phyloP scores from a whole-genome alignment of 2,888 invertebrate species.

The Ophioninae sp. region DNA sequence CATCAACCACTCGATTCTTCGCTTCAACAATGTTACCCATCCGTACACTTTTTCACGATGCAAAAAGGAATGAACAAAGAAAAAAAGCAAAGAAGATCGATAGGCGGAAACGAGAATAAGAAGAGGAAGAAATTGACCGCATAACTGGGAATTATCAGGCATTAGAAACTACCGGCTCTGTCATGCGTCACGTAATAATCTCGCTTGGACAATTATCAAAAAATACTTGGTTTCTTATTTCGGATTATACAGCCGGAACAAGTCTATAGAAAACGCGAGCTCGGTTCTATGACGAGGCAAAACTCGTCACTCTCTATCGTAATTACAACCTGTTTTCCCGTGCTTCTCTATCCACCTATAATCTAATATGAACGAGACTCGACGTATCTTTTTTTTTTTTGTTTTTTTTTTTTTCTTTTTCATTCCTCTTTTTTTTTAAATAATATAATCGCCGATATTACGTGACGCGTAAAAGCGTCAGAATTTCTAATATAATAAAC shows the following conservation, averaged over 20 bases:
- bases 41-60: constrained; percentile 5
- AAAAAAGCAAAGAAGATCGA: neutral
- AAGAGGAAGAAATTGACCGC: constrained; percentile 6
- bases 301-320: constrained; percentile 34
- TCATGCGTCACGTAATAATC: constrained; percentile 37
- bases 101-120: neutral
- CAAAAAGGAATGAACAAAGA: neutral
- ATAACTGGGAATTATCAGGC: constrained; percentile 17
- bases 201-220: constrained; percentile 28
- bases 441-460: constrained; percentile 43
- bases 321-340: constrained; percentile 37
- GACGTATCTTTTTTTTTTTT: neutral
- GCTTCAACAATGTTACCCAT: neutral
- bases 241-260: constrained; percentile 18
- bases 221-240: constrained; percentile 23
- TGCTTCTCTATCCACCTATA: constrained; percentile 12
- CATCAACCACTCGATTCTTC: neutral
- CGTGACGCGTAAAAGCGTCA: constrained; percentile 49
- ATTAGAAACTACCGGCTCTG: constrained; percentile 34
- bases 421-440: neutral
- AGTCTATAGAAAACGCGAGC: constrained; percentile 36
- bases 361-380: constrained; percentile 27
- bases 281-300: constrained; percentile 26
- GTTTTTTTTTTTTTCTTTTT: neutral
- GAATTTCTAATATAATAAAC: constrained; percentile 36